phyloP scores from a whole-genome alignment of 2,797 vertebrate genomes.

The Parotocinclus haroldoi region DNA sequence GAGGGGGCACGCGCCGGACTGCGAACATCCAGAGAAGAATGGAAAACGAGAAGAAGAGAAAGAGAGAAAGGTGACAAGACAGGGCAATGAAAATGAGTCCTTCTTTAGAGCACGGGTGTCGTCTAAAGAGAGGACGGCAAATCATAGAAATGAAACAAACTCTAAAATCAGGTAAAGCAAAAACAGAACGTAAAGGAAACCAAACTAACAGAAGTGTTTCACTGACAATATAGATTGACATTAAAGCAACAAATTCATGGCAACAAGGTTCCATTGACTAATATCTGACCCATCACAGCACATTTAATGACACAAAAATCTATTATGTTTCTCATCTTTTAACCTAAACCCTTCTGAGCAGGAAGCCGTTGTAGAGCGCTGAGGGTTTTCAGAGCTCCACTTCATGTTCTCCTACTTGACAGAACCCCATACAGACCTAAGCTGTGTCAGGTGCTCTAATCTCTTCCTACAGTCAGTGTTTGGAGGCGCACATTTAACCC shows the following conservation, averaged over 20 bases:
- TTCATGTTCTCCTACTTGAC: too few species aligned
- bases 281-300: conserved; percentile 96
- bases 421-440: too few species aligned
- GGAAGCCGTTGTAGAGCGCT: conserved; percentile 24
- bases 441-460: conserved; percentile 46
- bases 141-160: conserved; percentile 67
- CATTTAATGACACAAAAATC: conserved; percentile 99
- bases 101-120: conserved; percentile 66
- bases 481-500: too few species aligned
- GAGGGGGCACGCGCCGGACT: conserved; percentile 97
- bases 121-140: conserved; percentile 67
- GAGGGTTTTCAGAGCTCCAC: conserved; percentile 41
- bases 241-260: conserved; percentile 94
- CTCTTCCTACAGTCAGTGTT: conserved; percentile 38
- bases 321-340: conserved; percentile 99
- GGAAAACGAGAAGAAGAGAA: conserved; percentile 53
- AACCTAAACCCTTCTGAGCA: conserved; percentile 45
- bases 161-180: conserved; percentile 64
- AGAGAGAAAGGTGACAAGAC: conserved; percentile 84
- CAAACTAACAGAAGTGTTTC: conserved; percentile 86
- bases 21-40: conserved; percentile 50
- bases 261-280: conserved; percentile 97
- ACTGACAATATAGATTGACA: conserved; percentile 92
- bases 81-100: conserved; percentile 70
- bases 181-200: conserved; percentile 74